Conservation (phyloP, 2,888 invertebrate genomes). For the Drosophila paucipuncta region DNA sequence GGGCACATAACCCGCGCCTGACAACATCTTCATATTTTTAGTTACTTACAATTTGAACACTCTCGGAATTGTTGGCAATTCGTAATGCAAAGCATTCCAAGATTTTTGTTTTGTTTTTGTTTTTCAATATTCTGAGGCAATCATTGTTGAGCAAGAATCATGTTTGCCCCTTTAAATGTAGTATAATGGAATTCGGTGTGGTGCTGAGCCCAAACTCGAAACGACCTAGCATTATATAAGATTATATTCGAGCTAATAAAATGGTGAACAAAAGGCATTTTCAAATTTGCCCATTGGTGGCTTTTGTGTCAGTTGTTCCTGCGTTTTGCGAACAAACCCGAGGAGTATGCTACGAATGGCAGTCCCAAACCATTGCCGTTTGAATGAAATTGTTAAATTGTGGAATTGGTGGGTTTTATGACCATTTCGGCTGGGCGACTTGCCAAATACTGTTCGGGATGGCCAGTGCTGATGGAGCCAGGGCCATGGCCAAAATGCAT, state of each 20-base stretch:
- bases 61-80: not conserved
- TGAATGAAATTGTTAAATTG: constrained; percentile 13
- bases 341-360: constrained; percentile 37
- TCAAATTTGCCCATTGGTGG: constrained; percentile 24
- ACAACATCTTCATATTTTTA: not conserved
- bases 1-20: constrained; percentile 11
- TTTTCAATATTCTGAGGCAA: not conserved
- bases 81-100: not conserved
- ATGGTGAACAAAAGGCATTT: constrained; percentile 47
- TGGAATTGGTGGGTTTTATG: constrained; percentile 60
- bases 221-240: constrained; percentile 30
- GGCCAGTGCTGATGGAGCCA: constrained; percentile 41
- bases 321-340: constrained; percentile 14
- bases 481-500: constrained; percentile 48
- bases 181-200: constrained; percentile 10
- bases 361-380: constrained; percentile 11
- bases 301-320: constrained; percentile 18
- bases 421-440: constrained; percentile 42
- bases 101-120: not conserved
- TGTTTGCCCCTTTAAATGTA: not conserved
- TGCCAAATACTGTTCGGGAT: constrained; percentile 61
- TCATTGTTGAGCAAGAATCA: not conserved
- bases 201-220: not conserved
- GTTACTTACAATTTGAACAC: not conserved
- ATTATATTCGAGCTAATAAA: constrained; percentile 55